Evolutionary conservation across 2,113 vertebrate genomes (phyloP).

Genomic region (Apodemus speciosus): DNA sequence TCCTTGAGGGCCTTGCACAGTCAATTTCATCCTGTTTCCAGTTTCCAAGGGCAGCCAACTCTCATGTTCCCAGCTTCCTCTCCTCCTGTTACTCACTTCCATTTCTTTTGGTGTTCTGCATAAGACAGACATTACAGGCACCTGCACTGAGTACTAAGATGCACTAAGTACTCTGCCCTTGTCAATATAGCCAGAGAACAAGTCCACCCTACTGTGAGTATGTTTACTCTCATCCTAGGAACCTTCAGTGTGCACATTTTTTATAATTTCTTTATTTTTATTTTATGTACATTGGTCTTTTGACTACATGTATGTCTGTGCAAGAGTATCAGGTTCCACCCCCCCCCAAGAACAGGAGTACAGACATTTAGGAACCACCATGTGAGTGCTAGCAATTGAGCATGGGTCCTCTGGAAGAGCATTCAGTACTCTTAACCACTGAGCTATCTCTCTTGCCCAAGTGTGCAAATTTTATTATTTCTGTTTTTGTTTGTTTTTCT

Average conservation of each 20-base stretch:
- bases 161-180: neutral
- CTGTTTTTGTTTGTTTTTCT: neutral
- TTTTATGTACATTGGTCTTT: no score
- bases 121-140: neutral
- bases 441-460: no score
- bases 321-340: no score
- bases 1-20: neutral
- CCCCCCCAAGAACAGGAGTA: no score
- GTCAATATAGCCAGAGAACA: neutral
- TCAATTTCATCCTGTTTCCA: constrained; percentile 22
- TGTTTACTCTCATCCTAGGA: neutral
- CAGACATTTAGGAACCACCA: no score
- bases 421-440: no score
- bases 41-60: neutral
- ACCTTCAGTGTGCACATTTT: neutral
- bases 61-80: neutral
- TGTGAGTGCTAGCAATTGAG: no score
- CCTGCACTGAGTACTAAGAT: neutral
- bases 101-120: neutral
- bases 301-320: no score
- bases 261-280: no score
- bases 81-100: neutral
- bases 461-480: neutral
- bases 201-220: neutral
- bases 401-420: no score